Evolutionary conservation across 2,797 vertebrate genomes (phyloP).

Genomic region (Pipistrellus nathusii): DNA sequence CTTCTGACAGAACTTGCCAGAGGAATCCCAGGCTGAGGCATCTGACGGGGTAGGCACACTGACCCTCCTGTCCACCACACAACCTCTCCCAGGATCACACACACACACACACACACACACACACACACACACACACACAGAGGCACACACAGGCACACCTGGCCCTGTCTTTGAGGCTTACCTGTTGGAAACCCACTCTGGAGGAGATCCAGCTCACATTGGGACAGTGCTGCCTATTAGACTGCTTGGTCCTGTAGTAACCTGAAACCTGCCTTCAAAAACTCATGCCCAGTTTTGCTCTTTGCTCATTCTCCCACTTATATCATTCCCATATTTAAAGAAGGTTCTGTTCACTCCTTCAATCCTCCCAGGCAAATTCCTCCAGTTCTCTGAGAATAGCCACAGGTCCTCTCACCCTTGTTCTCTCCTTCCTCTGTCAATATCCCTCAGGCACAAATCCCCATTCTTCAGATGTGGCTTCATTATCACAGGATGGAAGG

Average conservation of each 20-base stretch:
- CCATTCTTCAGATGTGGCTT: neutral
- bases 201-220: neutral
- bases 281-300: neutral
- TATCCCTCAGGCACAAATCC: neutral
- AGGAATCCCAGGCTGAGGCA: neutral
- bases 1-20: neutral
- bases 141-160: too few species aligned
- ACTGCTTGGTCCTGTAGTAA: neutral
- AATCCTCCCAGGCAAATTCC: neutral
- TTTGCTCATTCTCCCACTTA: neutral
- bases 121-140: too few species aligned
- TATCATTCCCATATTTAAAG: neutral
- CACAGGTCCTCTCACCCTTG: neutral
- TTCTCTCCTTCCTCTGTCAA: neutral
- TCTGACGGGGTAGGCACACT: neutral
- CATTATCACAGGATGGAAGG: neutral
- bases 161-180: neutral
- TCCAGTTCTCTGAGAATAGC: neutral
- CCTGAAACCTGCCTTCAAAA: neutral
- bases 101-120: too few species aligned
- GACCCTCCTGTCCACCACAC: accelerated
- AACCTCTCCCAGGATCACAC: neutral
- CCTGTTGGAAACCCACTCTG: neutral
- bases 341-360: neutral
- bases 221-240: neutral